Evolutionary conservation across 2,797 vertebrate genomes (phyloP).

Genomic region (Perodicticus potto): DNA sequence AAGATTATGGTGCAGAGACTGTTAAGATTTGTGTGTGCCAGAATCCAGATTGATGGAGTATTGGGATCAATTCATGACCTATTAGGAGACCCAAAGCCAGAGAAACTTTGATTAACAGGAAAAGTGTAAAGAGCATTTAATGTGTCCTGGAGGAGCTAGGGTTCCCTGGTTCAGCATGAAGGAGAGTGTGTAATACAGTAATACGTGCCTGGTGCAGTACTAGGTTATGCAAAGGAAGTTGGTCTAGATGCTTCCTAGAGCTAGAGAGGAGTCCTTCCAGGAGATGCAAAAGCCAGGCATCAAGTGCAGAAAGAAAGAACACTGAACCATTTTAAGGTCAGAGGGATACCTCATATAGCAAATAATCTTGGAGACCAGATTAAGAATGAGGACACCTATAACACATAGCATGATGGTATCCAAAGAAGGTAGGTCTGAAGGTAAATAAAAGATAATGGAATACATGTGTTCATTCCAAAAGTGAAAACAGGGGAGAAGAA

Average conservation of each 20-base stretch:
- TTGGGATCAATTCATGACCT: not conserved
- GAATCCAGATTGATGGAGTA: not conserved
- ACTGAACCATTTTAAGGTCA: not conserved
- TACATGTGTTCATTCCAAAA: not conserved
- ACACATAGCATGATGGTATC: not conserved
- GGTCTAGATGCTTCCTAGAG: not conserved
- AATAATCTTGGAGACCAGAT: not conserved
- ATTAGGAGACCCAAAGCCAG: not conserved
- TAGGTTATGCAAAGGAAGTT: not conserved
- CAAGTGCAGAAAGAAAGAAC: not conserved
- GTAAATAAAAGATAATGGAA: not conserved
- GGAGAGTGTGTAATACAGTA: not conserved
- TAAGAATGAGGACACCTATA: not conserved
- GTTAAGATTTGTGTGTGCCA: not conserved
- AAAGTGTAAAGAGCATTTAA: not conserved
- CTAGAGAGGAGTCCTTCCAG: not conserved
- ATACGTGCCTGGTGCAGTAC: not conserved
- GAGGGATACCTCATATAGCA: not conserved
- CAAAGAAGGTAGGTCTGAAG: not conserved
- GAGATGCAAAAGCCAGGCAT: not conserved
- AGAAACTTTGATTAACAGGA: not conserved
- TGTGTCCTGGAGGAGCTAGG: not conserved
- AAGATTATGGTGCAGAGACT: not conserved
- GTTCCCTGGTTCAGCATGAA: not conserved
- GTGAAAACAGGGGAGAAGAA: not conserved